Base-by-base conservation (phyloP, 2,888 invertebrate species). In the Palloptera scutellata region DNA sequence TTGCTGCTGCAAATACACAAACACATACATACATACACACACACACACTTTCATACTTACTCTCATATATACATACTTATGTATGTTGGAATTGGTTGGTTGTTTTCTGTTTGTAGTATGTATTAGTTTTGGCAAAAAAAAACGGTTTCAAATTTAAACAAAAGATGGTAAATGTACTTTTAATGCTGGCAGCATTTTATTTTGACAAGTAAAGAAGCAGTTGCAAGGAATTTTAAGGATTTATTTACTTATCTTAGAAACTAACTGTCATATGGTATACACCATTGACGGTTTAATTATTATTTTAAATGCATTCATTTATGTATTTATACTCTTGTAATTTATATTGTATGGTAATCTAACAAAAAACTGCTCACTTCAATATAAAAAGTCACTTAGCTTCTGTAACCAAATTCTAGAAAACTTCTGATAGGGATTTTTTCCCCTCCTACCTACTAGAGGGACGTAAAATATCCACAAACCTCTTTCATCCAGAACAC, bases 171-270 rank as follows among this genome's bases (percentile, higher is more conserved):
- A 64, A 64, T 64, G 59, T 48, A 64, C 59, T 64, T 64, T 64
- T 64, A 59, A 64, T 64, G 64, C 64, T 64, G 64, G 64, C 59
- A 64, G 64, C 58, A 64, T 64, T 58, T 64, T 64, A 58, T 64
- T 64, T 64, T 64, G 64, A 64, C 64, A 64, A 59, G 64, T 64
- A 52, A 20, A 64, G 59, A 51, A 17, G 58, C 41, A 58, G 58
- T 64, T 30, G 30, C 58, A 43, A 15, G 42, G 53, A 51, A 64
- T 64, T 59, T 48, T 45, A 64, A 48, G 58, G 12, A 6, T 30
- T 30, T 30, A 30, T 30, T 30, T 30, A 30, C 6, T 30, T 30
- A 30, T 30, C 30, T 2, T 30, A 30, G 30, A 30, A 30, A 30
- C 3, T 30, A 30, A 55, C 30, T 45, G 55, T 42, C 20, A 45